These are phyloP conservation scores for Halcyon chelicuti DNA, from an alignment of 2,797 vertebrate genomes.

Conservation along the genomic window DNA sequence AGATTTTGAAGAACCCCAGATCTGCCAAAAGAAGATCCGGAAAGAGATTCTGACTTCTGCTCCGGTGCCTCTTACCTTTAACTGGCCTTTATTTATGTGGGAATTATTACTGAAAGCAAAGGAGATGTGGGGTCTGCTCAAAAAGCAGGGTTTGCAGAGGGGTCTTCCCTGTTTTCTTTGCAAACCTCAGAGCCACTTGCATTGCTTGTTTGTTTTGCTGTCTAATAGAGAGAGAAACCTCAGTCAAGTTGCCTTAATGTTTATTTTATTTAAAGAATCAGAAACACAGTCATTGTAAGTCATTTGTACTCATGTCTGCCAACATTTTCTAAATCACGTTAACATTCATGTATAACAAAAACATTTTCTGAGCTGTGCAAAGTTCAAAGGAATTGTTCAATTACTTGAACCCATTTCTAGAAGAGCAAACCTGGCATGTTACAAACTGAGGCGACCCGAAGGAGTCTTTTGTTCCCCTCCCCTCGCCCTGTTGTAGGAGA, in stretches of 20 bases:
- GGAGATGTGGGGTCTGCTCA: background rate
- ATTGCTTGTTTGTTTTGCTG: background rate
- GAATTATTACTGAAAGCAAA: background rate
- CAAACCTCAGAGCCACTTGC: background rate
- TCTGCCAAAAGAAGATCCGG: background rate
- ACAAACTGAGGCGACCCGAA: conserved; percentile 52
- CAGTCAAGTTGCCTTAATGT: conserved; percentile 61
- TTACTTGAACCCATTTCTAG: conserved; percentile 60
- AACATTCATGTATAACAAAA: conserved; percentile 80
- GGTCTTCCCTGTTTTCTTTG: background rate
- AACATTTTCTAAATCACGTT: conserved; percentile 76
- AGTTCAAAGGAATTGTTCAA: conserved; percentile 75
- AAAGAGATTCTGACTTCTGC: background rate
- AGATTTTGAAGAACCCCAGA: background rate
- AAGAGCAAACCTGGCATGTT: conserved; percentile 61
- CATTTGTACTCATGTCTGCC: conserved; percentile 73
- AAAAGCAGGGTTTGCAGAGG: background rate
- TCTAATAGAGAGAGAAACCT: background rate
- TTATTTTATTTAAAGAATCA: conserved; percentile 84
- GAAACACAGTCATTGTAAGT: conserved; percentile 80
- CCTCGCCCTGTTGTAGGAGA: background rate
- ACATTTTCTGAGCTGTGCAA: conserved; percentile 79
- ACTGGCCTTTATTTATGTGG: background rate
- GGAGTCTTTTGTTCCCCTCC: background rate
- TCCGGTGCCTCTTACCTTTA: background rate